Evolutionary conservation across 2,113 vertebrate species (phyloP).

Genomic region (Oncorhynchus mykiss): DNA sequence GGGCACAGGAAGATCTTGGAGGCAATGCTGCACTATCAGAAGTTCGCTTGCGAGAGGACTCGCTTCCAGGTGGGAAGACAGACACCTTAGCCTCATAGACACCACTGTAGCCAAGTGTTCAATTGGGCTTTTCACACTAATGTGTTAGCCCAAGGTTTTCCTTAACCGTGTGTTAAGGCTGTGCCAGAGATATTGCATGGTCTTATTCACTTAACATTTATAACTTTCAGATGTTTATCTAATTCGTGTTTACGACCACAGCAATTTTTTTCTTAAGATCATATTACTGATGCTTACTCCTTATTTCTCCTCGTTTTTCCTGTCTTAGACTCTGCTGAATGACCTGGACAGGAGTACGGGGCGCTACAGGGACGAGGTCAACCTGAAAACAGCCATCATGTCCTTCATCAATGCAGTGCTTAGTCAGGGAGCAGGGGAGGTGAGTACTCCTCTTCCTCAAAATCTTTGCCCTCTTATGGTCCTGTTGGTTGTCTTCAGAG

Average conservation of each 20-base stretch:
- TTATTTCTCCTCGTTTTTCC: background rate
- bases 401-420: constrained; percentile 98
- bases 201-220: too few relatives aligned
- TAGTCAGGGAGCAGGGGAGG: constrained; percentile 96
- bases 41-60: constrained; percentile 91
- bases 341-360: constrained; percentile 95
- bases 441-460: constrained; percentile 52
- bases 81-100: background rate
- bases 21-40: constrained; percentile 98
- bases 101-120: too few relatives aligned
- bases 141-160: too few relatives aligned
- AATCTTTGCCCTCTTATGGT: too few relatives aligned
- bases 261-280: too few relatives aligned
- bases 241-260: too few relatives aligned
- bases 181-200: too few relatives aligned
- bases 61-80: constrained; percentile 86
- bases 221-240: background rate
- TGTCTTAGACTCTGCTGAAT: constrained; percentile 86
- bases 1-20: constrained; percentile 96
- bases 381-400: constrained; percentile 98
- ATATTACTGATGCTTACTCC: background rate
- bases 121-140: too few relatives aligned
- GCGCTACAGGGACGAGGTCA: constrained; percentile 96
- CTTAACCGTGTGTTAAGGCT: background rate
- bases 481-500: background rate